These are phyloP conservation scores for Ypsolopha sequella DNA, from an alignment of 2,888 invertebrate genomes.

Conservation along the genomic window DNA sequence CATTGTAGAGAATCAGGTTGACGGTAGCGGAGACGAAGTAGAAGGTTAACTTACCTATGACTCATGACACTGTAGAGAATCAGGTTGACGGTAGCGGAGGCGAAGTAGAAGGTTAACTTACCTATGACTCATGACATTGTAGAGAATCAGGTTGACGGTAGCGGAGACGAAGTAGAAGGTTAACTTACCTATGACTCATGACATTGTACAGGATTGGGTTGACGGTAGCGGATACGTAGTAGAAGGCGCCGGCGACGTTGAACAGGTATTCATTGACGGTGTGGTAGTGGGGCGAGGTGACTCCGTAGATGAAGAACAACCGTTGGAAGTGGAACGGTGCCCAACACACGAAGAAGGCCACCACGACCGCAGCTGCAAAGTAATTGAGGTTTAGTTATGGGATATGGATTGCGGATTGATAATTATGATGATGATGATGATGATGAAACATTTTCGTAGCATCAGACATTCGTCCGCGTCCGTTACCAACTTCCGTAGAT, in stretches of 20 bases:
- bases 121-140: neutral
- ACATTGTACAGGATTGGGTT: slow-evolving; percentile 91
- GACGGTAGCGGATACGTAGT: slow-evolving; percentile 87
- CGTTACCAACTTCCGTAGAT: too few relatives aligned
- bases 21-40: slow-evolving; percentile 80
- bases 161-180: neutral
- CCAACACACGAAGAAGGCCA: slow-evolving; percentile 96
- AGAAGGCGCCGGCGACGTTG: slow-evolving; percentile 83
- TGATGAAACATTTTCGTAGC: too few relatives aligned
- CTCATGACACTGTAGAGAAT: neutral
- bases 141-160: neutral
- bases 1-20: slow-evolving; percentile 82
- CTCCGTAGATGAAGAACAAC: slow-evolving; percentile 83
- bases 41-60: slow-evolving; percentile 34
- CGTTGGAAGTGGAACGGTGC: slow-evolving; percentile 96
- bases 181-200: slow-evolving; percentile 69
- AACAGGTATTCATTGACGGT: slow-evolving; percentile 84
- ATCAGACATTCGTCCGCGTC: too few relatives aligned
- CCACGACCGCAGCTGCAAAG: slow-evolving; percentile 88
- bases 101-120: neutral
- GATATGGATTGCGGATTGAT: too few relatives aligned
- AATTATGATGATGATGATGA: too few relatives aligned
- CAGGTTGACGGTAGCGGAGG: neutral
- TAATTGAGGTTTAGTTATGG: too few relatives aligned
- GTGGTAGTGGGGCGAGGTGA: slow-evolving; percentile 70